Conservation (phyloP, 2,888 invertebrate genomes). For the Acleris literana region DNA sequence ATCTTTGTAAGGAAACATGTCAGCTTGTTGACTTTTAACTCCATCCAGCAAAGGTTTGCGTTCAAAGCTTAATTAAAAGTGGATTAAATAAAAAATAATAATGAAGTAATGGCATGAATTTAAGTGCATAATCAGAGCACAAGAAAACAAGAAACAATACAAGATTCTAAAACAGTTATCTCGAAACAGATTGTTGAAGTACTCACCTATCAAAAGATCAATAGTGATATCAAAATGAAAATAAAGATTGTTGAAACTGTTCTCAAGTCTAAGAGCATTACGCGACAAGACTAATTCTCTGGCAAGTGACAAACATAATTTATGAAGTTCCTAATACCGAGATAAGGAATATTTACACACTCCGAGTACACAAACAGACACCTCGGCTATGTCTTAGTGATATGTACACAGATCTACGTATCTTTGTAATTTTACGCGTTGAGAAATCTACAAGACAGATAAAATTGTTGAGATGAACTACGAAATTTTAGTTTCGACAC, state of each 20-base stretch:
- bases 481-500: slow-evolving; percentile 48
- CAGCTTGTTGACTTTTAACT: slow-evolving; percentile 63
- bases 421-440: slow-evolving; percentile 76
- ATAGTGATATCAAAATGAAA: slow-evolving; percentile 41
- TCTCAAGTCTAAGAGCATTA: slow-evolving; percentile 34
- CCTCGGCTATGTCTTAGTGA: slow-evolving; percentile 76
- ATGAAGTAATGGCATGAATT: too few relatives aligned
- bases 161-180: slow-evolving; percentile 29
- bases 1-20: slow-evolving; percentile 54
- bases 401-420: slow-evolving; percentile 76
- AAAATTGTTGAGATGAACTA: slow-evolving; percentile 51
- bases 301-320: slow-evolving; percentile 81
- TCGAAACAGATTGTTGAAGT: slow-evolving; percentile 24
- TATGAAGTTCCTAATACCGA: slow-evolving; percentile 81
- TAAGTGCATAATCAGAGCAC: too few relatives aligned
- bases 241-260: slow-evolving; percentile 39
- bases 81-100: neutral
- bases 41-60: slow-evolving; percentile 40
- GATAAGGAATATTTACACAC: slow-evolving; percentile 81
- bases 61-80: slow-evolving; percentile 9
- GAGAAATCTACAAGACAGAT: slow-evolving; percentile 73
- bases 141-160: neutral
- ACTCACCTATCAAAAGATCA: slow-evolving; percentile 34
- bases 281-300: slow-evolving; percentile 59
- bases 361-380: slow-evolving; percentile 72